Conservation (phyloP, 23 tunicate genomes). For the Ascidia mentula region DNA sequence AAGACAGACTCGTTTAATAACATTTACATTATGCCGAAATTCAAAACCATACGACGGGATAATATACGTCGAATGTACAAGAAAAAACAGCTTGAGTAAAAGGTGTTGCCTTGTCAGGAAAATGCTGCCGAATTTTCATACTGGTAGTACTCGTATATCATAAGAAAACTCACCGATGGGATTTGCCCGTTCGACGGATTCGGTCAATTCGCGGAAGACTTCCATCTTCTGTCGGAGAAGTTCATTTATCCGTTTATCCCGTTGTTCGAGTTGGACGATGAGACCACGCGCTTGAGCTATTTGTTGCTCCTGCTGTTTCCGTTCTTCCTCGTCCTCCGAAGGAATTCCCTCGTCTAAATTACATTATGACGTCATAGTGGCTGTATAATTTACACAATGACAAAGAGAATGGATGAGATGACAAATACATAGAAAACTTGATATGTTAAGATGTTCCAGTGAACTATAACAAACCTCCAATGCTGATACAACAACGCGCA, state of each 20-base stretch:
- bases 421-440: neutral
- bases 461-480: neutral
- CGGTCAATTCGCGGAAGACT: conserved; percentile 46
- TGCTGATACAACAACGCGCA: no score
- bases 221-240: conserved; percentile 72
- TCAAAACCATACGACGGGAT: neutral
- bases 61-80: neutral
- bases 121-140: no score
- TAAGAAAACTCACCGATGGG: conserved; percentile 47
- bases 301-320: conserved; percentile 47
- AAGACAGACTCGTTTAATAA: no score
- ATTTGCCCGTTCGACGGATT: conserved; percentile 41
- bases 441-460: neutral
- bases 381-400: neutral
- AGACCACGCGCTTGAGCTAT: conserved; percentile 39
- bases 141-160: no score
- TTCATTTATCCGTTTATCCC: conserved; percentile 49
- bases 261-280: conserved; percentile 56
- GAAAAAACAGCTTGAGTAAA: no score
- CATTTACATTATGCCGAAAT: no score
- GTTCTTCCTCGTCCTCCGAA: conserved; percentile 69
- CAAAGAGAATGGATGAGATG: neutral
- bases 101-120: no score
- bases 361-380: neutral
- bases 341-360: conserved; percentile 63